Percentiles rank a stretch among this genome's conserved stretches.
These are phyloP conservation scores for Catharus bicknelli DNA, from an alignment of 2,113 vertebrate genomes.

Conservation along the genomic window DNA sequence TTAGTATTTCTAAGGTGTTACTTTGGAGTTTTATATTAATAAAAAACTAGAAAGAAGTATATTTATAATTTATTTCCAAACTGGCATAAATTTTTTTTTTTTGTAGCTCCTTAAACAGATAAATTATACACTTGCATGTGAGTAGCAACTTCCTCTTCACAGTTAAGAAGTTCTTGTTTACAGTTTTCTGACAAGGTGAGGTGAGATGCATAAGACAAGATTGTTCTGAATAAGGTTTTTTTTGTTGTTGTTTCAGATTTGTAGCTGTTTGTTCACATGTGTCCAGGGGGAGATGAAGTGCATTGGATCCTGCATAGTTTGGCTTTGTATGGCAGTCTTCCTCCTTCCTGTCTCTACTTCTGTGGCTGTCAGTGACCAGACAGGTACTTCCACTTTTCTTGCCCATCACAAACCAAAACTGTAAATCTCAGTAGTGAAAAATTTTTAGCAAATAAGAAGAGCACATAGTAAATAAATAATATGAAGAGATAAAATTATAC, in stretches of 20 bases:
- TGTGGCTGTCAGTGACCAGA: conserved; percentile 81
- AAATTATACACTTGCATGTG: neutral
- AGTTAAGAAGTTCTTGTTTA: neutral
- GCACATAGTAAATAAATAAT: neutral
- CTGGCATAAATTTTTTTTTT: neutral
- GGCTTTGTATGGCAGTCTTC: conserved; percentile 77
- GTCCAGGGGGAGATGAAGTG: conserved; percentile 80
- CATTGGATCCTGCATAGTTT: conserved; percentile 77
- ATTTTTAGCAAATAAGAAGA: neutral
- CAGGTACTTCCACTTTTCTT: conserved; percentile 76
- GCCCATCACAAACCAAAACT: neutral
- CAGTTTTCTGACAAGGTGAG: neutral
- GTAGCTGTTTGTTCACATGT: conserved; percentile 72
- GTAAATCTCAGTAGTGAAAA: neutral
- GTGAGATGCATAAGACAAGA: neutral
- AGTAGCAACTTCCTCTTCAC: neutral
- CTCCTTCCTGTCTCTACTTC: conserved; percentile 75
- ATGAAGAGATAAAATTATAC: neutral
- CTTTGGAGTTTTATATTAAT: neutral
- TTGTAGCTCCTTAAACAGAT: neutral
- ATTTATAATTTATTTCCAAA: neutral
- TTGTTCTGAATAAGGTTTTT: neutral
- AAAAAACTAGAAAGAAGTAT: neutral
- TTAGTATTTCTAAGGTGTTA: neutral
- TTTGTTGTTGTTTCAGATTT: conserved; percentile 74